Conservation (phyloP, 2,888 invertebrate genomes). For the Mactromeris polynyma region DNA sequence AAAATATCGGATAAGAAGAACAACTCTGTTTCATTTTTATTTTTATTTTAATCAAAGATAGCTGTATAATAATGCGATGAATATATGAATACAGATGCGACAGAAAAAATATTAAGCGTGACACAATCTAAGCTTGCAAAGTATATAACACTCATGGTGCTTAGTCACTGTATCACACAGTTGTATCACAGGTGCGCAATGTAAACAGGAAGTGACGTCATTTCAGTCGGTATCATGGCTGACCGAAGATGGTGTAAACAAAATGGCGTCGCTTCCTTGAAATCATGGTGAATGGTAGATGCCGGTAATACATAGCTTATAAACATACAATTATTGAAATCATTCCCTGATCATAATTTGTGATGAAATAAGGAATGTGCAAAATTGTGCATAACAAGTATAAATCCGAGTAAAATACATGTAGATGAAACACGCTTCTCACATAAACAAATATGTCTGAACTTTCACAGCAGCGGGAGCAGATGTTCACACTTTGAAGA, state of each 20-base stretch:
- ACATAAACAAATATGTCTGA: conserved; percentile 2
- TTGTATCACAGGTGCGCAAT: conserved; percentile 68
- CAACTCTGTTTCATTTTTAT: conserved; percentile 6
- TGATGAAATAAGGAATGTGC: conserved; percentile 67
- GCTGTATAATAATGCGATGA: conserved; percentile 16
- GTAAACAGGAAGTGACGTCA: conserved; percentile 66
- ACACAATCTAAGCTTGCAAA: conserved; percentile 22
- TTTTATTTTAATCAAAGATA: conserved; percentile 16
- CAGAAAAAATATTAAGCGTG: conserved; percentile 17
- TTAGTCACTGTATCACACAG: conserved; percentile 51
- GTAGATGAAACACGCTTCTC: conserved; percentile 1
- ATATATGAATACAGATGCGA: conserved; percentile 5
- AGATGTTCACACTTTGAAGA: conserved; percentile 31
- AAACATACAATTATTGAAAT: conserved; percentile 32
- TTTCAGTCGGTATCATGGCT: conserved; percentile 75
- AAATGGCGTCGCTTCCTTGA: conserved; percentile 68
- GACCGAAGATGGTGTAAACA: conserved; percentile 64
- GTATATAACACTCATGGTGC: conserved; percentile 34
- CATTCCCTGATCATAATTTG: conserved; percentile 68
- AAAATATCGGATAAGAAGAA: too few species aligned
- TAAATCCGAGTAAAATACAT: not conserved
- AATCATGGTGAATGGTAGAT: conserved; percentile 70
- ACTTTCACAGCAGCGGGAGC: conserved; percentile 28
- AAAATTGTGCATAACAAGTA: conserved; percentile 9
- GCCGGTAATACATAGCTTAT: conserved; percentile 7